phyloP scores from a whole-genome alignment of 2,797 vertebrate species.

The Rhinoraja longicauda region DNA sequence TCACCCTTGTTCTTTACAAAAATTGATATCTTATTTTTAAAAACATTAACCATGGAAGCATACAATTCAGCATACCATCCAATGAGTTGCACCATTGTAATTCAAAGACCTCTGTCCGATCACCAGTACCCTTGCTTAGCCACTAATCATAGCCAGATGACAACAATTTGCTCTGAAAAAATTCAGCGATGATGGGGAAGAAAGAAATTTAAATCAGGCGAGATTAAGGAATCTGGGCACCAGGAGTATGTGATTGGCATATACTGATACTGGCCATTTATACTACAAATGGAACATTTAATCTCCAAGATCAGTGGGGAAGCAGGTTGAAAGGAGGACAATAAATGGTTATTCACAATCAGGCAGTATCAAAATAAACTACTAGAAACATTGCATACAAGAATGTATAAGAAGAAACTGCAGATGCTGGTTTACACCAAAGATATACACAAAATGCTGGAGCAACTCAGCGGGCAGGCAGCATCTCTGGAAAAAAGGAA shows the following conservation, averaged over 20 bases:
- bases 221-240: background rate
- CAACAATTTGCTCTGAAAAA: background rate
- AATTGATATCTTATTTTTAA: constrained; percentile 2
- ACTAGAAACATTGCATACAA: background rate
- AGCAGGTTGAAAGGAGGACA: too few relatives aligned
- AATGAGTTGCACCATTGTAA: background rate
- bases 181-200: background rate
- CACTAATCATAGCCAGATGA: background rate
- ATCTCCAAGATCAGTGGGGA: background rate
- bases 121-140: too few relatives aligned
- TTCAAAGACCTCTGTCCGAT: too few relatives aligned
- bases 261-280: background rate
- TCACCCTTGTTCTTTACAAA: too few relatives aligned
- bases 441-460: too few relatives aligned
- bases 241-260: background rate
- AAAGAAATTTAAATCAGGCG: background rate
- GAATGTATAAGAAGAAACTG: too few relatives aligned
- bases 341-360: background rate
- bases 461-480: too few relatives aligned
- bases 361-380: background rate
- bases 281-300: background rate
- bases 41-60: too few relatives aligned
- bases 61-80: background rate
- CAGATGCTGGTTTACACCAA: too few relatives aligned
- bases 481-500: too few relatives aligned